Base-by-base conservation (phyloP, 2,888 invertebrate genomes). In the Danaus chrysippus region DNA sequence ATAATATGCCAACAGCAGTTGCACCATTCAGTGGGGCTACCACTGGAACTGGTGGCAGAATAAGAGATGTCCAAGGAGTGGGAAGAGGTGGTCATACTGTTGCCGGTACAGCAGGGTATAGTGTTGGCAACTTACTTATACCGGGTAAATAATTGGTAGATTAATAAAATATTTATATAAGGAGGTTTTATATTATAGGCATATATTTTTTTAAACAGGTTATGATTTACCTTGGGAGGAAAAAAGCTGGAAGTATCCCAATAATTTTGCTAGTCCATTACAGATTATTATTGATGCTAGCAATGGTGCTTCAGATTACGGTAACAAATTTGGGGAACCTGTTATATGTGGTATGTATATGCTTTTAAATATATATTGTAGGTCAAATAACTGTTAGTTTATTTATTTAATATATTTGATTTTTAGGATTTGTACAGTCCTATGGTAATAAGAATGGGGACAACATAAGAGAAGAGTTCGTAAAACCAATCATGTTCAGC, bases 401-500 rank as follows among this genome's bases (percentile, higher is more conserved):
- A 10, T 49, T 11, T n/a, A 49, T 17, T 9, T 17, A 42, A n/a
- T 19, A 49, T 17, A 42, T 19, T 54, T 34, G 23, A 34, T 49
- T 61, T 87, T 19, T 93, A 75, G 99, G 99, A 8, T 99, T 99
- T 82, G 95, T 96, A 0, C 93, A 98, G 60, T 96, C 98, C 0
- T 99, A 97, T 81, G 99, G 99, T 1, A 86, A 96, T 77, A 88
- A 91, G 19, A 93, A 95, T 73, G 89, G 91, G 0, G 86, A 91
- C 41, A 92, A 93, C 13, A 92, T 93, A 68, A 92, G 98, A 62
- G 93, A 96, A 61, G 99, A 99, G 83, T 99, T 96, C 92, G 95
- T 99, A 11, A 99, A 99, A 79, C 99, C 99, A 0, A 99, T 99
- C 64, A 99, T 99, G 99, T 99, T 99, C 79, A 98, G 98, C 76